Conservation (phyloP, 2,888 invertebrate genomes). For the Petrolisthes manimaculis region DNA sequence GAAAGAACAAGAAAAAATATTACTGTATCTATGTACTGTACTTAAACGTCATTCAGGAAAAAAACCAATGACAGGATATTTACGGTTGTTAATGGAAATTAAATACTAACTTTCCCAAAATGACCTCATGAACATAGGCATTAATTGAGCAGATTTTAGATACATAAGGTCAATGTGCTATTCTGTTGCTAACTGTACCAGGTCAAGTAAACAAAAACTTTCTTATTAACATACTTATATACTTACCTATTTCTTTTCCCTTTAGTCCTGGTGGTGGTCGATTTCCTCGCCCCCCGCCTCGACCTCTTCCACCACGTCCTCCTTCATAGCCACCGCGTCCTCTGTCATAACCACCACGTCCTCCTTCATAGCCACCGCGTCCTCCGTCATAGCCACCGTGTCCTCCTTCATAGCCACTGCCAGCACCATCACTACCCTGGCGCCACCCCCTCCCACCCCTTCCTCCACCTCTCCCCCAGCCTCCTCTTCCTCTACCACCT, state of each 20-base stretch:
- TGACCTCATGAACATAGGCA: too few relatives aligned
- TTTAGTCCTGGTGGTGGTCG: constrained; percentile 43
- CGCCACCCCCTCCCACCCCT: constrained; percentile 35
- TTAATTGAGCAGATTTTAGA: not conserved
- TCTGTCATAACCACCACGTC: not conserved
- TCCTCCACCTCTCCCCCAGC: constrained; percentile 14
- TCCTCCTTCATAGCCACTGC: constrained; percentile 6
- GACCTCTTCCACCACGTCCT: constrained; percentile 18
- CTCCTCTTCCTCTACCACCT: constrained; percentile 35
- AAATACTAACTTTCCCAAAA: not conserved
- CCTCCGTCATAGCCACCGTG: constrained; percentile 18
- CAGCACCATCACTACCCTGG: constrained; percentile 24
- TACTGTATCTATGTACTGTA: too few relatives aligned
- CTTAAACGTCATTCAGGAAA: too few relatives aligned
- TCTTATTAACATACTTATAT: not conserved
- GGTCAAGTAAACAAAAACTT: not conserved
- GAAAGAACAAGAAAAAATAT: too few relatives aligned
- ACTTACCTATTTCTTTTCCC: constrained; percentile 57
- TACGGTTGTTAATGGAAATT: not conserved
- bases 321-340: constrained; percentile 31
- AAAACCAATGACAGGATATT: not conserved
- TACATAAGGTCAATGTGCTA: too few relatives aligned
- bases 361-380: constrained; percentile 17
- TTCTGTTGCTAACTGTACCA: not conserved
- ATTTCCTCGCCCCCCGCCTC: constrained; percentile 35